A percentile compares a stretch with the other conserved stretches of the same genome.
phyloP scores from a whole-genome alignment of 1,140 invertebrate species.

The Thrips palmi region DNA sequence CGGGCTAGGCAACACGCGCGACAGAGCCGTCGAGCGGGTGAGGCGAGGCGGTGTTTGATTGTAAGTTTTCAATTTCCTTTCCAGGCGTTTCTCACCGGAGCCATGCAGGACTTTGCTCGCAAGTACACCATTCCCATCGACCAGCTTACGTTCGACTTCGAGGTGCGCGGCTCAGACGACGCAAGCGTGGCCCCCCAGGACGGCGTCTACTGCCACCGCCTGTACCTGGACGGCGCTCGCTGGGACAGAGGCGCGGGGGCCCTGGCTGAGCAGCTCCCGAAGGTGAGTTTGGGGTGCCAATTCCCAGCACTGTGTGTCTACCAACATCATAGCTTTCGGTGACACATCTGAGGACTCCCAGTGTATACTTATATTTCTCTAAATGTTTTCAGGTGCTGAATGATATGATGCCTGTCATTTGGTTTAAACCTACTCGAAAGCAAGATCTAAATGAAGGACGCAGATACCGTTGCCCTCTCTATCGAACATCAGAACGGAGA shows the following conservation, averaged over 20 bases:
- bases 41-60: no score
- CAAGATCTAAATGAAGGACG: conserved; percentile 20
- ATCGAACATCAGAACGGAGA: conserved; percentile 70
- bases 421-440: conserved; percentile 27
- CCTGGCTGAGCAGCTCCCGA: conserved; percentile 61
- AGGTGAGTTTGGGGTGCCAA: no score
- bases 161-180: conserved; percentile 30
- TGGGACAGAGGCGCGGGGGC: conserved; percentile 43
- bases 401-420: conserved; percentile 59
- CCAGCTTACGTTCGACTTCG: conserved; percentile 62
- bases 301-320: no score
- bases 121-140: conserved; percentile 78
- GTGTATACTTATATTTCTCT: no score
- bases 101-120: conserved; percentile 79
- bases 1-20: no score
- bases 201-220: conserved; percentile 65
- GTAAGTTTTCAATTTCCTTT: no score
- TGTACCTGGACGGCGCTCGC: conserved; percentile 68
- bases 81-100: conserved; percentile 80
- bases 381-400: no score
- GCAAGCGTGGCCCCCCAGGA: conserved; percentile 32
- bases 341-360: no score
- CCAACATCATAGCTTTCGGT: no score
- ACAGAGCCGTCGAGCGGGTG: no score
- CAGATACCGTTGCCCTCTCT: conserved; percentile 66